Base-by-base conservation (phyloP, 1,140 invertebrate genomes). In the Nasonia longicornis region DNA sequence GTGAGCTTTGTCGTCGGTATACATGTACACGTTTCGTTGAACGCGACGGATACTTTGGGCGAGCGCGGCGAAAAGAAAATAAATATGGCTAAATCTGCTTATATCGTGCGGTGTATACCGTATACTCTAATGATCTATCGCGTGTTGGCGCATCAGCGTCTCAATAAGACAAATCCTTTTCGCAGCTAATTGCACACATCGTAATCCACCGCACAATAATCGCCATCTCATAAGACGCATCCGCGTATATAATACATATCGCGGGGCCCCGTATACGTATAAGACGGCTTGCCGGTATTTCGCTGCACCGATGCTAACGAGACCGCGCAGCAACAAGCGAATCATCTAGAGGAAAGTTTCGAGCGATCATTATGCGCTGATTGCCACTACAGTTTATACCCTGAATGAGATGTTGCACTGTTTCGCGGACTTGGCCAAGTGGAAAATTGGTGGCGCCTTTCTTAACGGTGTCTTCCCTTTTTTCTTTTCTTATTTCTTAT, bases 381-480 rank as follows among this genome's bases (percentile, higher is more conserved):
- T 75, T 75, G 52, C 52, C 7, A n/a, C 52, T 1, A 58, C 52
- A 20, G 52, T n/a, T 58, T 58, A 58, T n/a, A 58, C 52, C 4
- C 52, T 26, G 10, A n/a, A 52, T 48, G 20, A 3, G 26, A 63
- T 63, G 52, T 58, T 58, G 48, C 14, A 11, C 48, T 42, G 74
- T 66, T 76, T 76, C 74, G 58, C 74, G 11, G n/a, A 45, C 74
- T 76, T 76, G 31, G 12, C 74, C 74, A 76, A 42, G 58, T 66
- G 58, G 52, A 76, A 76, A 76, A 76, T 76, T 42, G 63, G 31
- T 38, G 31, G 26, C 45, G 72, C 26, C 72, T 11, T 72, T 73
- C 12, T 38, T 42, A n/a, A 73, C 71, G 71, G 42, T 42, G 42
- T 45, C 71, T 73, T 73, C 22, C 22, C 14, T 22, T 48, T n/a